Percentiles rank a stretch among this genome's conserved stretches.
Evolutionary conservation across 2,888 invertebrate species (phyloP).

Genomic region (Neoaliturus tenellus): DNA sequence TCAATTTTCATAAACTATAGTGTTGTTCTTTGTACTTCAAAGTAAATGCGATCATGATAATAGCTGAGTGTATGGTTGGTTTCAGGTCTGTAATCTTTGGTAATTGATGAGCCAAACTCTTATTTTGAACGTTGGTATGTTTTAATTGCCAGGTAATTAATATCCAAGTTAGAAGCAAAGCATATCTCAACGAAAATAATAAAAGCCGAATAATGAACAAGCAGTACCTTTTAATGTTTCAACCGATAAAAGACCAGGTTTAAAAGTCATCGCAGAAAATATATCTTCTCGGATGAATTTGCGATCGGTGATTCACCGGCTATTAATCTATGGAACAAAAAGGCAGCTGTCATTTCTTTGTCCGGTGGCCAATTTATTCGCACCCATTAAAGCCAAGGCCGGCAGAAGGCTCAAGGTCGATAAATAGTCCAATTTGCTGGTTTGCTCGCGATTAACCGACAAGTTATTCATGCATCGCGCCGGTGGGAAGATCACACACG

Average conservation of each 20-base stretch:
- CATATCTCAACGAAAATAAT: background rate
- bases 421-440: slow-evolving; percentile 41
- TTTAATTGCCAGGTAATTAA: background rate
- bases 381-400: slow-evolving; percentile 25
- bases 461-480: slow-evolving; percentile 37
- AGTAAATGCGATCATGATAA: too few species aligned
- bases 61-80: background rate
- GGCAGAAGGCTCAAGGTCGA: slow-evolving; percentile 19
- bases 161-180: background rate
- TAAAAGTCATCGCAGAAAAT: slow-evolving; percentile 23
- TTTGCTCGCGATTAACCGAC: slow-evolving; percentile 25
- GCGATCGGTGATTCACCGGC: background rate
- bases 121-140: background rate
- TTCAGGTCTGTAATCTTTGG: background rate
- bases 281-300: background rate
- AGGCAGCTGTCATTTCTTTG: slow-evolving; percentile 42
- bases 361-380: slow-evolving; percentile 37
- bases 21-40: too few species aligned
- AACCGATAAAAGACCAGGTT: background rate
- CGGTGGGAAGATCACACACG: background rate
- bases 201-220: background rate
- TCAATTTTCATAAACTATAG: too few species aligned
- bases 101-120: background rate
- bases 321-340: slow-evolving; percentile 15
- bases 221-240: background rate